A percentile compares a stretch with the other conserved stretches of the same genome.
Conservation (phyloP, 2,113 vertebrate genomes). For the Cisticola juncidis region DNA sequence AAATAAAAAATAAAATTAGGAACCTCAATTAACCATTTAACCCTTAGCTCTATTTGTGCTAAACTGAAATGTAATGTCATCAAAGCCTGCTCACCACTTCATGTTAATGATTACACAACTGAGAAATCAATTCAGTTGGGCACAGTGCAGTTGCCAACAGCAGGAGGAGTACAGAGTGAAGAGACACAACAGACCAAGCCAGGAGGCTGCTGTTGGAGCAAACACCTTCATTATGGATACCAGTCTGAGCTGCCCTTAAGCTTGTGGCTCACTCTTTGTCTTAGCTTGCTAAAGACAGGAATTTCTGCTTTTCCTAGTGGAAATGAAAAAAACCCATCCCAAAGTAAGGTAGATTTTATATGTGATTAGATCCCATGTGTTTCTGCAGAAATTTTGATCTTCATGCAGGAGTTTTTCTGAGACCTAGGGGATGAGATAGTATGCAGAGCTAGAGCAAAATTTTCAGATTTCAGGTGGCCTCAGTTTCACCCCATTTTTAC, state of each 20-base stretch:
- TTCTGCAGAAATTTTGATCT: neutral
- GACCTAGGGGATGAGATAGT: neutral
- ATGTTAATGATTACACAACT: neutral
- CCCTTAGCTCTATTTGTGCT: neutral
- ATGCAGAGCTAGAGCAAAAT: neutral
- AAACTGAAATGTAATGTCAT: neutral
- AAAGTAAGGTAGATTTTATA: neutral
- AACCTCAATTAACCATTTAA: neutral
- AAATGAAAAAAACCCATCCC: neutral
- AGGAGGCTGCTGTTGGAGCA: neutral
- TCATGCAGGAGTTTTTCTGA: neutral
- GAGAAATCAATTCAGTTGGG: neutral
- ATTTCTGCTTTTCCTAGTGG: neutral
- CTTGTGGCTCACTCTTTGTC: neutral
- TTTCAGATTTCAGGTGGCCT: neutral
- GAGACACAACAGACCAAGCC: neutral
- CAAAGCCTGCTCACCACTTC: neutral
- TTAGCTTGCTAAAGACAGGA: neutral
- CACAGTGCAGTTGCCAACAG: neutral
- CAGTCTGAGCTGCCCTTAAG: neutral
- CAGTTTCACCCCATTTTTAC: accelerated
- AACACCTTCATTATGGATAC: neutral
- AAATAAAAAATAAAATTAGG: neutral
- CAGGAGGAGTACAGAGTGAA: neutral
- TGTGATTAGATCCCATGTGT: neutral